phyloP scores from a whole-genome alignment of 2,888 invertebrate genomes.

The Drosophila tripunctata region DNA sequence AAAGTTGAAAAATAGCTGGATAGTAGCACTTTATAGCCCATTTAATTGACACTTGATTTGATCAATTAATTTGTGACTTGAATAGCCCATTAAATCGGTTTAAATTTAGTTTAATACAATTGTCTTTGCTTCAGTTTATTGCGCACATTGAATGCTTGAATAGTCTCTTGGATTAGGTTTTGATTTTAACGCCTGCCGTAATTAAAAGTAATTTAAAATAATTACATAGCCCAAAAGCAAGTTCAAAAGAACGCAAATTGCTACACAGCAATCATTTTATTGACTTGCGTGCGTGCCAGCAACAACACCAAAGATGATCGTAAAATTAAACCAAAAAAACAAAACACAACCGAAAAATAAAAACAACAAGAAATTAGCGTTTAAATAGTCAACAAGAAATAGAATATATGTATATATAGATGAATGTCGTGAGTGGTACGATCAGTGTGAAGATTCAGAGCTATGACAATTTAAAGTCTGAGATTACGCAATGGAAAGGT shows the following conservation, averaged over 20 bases:
- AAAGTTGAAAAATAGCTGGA: neutral
- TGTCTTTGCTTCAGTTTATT: slow-evolving; percentile 5
- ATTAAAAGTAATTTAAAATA: slow-evolving; percentile 51
- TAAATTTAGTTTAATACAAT: neutral
- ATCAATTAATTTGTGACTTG: neutral
- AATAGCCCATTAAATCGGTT: neutral
- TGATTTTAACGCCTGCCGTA: slow-evolving; percentile 20
- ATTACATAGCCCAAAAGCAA: slow-evolving; percentile 49
- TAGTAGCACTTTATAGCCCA: neutral
- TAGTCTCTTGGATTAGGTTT: slow-evolving; percentile 6
- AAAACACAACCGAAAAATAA: neutral
- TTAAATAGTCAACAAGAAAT: slow-evolving; percentile 27
- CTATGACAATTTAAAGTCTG: slow-evolving; percentile 60
- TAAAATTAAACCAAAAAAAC: slow-evolving; percentile 31
- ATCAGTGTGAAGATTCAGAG: slow-evolving; percentile 13
- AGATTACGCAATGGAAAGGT: slow-evolving; percentile 52
- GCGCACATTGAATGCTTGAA: neutral
- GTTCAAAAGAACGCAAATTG: slow-evolving; percentile 50
- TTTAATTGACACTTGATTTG: neutral
- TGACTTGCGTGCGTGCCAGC: slow-evolving; percentile 64
- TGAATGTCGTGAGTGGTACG: slow-evolving; percentile 26
- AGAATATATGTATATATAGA: slow-evolving; percentile 23
- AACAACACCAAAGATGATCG: slow-evolving; percentile 29
- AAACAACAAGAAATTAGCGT: slow-evolving; percentile 43
- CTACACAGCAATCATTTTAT: slow-evolving; percentile 64